phyloP scores from a whole-genome alignment of 2,888 invertebrate genomes.

The Thecophora atra region DNA sequence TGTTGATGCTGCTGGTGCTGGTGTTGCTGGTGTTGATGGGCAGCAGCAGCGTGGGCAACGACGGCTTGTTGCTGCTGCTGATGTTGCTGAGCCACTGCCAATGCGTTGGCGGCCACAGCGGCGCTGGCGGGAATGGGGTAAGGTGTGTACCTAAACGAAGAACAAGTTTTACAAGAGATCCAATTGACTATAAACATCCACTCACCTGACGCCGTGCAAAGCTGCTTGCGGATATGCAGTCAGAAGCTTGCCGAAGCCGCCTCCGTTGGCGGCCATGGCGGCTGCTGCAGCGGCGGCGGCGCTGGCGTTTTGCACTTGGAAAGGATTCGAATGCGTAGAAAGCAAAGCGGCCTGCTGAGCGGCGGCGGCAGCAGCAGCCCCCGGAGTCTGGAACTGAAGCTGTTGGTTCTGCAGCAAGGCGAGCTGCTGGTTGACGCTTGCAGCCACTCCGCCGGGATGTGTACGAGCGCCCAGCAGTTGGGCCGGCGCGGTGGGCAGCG shows the following conservation, averaged over 20 bases:
- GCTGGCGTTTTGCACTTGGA: conserved; percentile 69
- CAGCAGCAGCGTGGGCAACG: conserved; percentile 55
- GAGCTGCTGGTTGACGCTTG: conserved; percentile 69
- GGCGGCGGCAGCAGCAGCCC: conserved; percentile 59
- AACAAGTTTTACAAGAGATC: neutral
- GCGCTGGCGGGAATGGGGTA: conserved; percentile 71
- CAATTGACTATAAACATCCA: neutral
- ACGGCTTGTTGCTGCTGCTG: conserved; percentile 59
- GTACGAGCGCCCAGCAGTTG: conserved; percentile 66
- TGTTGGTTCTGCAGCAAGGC: conserved; percentile 69
- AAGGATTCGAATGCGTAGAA: conserved; percentile 66
- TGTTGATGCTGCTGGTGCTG: conserved; percentile 63
- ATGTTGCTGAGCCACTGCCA: conserved; percentile 56
- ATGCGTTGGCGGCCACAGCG: conserved; percentile 68
- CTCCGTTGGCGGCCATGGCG: conserved; percentile 69
- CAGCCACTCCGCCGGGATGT: conserved; percentile 61
- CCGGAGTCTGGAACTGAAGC: conserved; percentile 56
- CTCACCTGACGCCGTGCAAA: conserved; percentile 65
- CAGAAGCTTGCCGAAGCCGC: conserved; percentile 75
- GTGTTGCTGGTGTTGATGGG: conserved; percentile 56
- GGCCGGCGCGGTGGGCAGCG: conserved; percentile 72
- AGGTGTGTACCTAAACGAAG: conserved; percentile 69
- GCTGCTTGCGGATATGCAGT: conserved; percentile 71
- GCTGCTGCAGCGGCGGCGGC: conserved; percentile 70
- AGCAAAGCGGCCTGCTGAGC: conserved; percentile 66